Base-by-base conservation (phyloP, 2,888 invertebrate genomes). In the Synanthedon myopaeformis region DNA sequence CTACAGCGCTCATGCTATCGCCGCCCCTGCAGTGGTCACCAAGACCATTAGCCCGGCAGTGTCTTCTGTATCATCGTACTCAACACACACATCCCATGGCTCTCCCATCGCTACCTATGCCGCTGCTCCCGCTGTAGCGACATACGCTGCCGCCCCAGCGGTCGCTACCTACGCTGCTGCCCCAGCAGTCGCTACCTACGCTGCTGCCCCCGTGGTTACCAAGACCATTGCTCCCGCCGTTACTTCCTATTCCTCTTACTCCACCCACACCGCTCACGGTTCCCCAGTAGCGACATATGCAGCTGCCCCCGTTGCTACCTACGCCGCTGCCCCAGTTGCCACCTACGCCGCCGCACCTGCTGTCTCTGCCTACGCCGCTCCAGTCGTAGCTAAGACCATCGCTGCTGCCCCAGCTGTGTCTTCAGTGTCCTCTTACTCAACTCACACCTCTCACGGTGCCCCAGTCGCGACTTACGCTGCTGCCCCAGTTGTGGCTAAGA, bases 1-100 rank as follows among this genome's bases (percentile, higher is more conserved):
- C 62, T 90, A 80, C 79, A 88, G 77, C 74, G 80, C 66, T 74
- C 89, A 74, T 59, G 74, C 73, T 51, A 58, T 69, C 61, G 77
- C 79, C 51, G 76, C 79, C n/a, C 80, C 81, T 51, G 79, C 79
- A 28, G 63, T 70, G 49, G 55, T 42, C 17, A 51, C 51, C 8
- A 51, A 51, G 51, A 35, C 51, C 41, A 51, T 55, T 5, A 55
- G 58, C 53, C 58, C 55, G 56, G 58, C 57, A 53, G 55, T 56
- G 50, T 49, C 60, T 51, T 60, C 57, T 17, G 48, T 52, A 8
- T 56, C 56, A 10, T 54, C 56, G n/a, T 53, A 53, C 23, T 53
- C 54, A 28, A 48, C 54, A 4, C 53, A 55, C 41, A 53, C 55
- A 8, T 28, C 56, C 6, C 56, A 56, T 45, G 67, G 59, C 13